phyloP scores from a whole-genome alignment of 2,113 vertebrate genomes.

The Tympanuchus pallidicinctus region DNA sequence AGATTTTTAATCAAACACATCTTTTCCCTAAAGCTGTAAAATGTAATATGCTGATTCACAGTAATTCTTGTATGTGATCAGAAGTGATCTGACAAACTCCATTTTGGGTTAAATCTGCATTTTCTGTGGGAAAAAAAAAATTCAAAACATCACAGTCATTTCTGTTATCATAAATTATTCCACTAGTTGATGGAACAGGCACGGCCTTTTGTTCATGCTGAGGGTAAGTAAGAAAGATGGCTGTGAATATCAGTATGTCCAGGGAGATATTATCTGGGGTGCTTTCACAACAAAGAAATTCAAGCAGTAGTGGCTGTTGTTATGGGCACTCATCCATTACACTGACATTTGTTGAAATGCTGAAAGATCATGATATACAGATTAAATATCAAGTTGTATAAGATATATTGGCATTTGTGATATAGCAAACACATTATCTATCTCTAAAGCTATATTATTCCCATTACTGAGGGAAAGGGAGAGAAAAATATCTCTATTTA shows the following conservation, averaged over 20 bases:
- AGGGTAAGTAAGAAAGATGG: background rate
- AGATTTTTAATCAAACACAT: background rate
- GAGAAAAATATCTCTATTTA: conserved; percentile 10
- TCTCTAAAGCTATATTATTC: background rate
- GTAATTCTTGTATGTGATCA: background rate
- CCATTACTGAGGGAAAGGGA: background rate
- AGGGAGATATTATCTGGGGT: background rate
- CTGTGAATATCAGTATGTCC: conserved; percentile 1
- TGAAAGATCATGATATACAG: conserved; percentile 17
- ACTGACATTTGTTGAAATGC: conserved; percentile 9
- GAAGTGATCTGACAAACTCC: background rate
- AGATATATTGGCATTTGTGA: conserved; percentile 8
- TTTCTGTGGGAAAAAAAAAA: background rate
- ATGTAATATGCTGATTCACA: background rate
- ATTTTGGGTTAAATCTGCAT: background rate
- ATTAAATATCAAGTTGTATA: conserved; percentile 9
- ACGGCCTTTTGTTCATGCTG: background rate
- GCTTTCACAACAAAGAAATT: conserved; percentile 14
- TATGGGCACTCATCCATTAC: conserved; percentile 2
- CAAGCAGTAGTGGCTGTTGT: background rate
- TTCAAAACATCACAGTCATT: background rate
- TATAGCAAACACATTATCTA: background rate
- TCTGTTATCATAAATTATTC: background rate
- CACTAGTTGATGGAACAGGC: background rate
- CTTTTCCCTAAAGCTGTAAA: background rate